Base-by-base conservation (phyloP, 1,140 invertebrate species). In the Papilio polyxenes region DNA sequence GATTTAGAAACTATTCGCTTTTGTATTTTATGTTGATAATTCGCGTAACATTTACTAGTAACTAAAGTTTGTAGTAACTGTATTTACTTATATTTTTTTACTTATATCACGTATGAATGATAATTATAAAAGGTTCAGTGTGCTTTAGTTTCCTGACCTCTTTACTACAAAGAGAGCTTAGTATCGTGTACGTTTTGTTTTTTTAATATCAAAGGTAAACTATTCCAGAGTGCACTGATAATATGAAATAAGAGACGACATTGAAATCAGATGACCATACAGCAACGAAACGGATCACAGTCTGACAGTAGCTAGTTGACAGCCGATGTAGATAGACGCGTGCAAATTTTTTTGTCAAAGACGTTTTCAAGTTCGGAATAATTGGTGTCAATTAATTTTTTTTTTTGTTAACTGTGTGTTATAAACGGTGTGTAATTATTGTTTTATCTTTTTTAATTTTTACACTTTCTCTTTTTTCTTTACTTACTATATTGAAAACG, bases 191-290 rank as follows among this genome's bases (percentile, higher is more conserved):
- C 15, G 31, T 1, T 20, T 62, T 31, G 23, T 23, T 72, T 31
- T 15, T 20, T 72, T 13, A 4, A 37, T 59, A 59, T 40, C 15
- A 75, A 48, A 75, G 17, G 15, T 44, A 75, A 49, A 75, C 11
- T 23, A 48, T 23, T 20, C 10, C 75, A 11, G 11, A 23, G 49
- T 20, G 23, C 75, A 23, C 17, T 23, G 75, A 49, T 75, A 49
- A 49, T 20, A 48, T 53, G 49, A 51, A 77, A 77, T 77, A 23
- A 76, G 40, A 48, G n/a, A 17, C 75, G 75, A 77, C 75, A 77
- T 77, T 77, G 75, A 77, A 77, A 77, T 9, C 20, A 15, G 49
- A 17, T 77, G 75, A 53, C 75, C 75, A 44, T 44, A 44, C 1
- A 44, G 23, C 48, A 51, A 53, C 75, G 23, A 53, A 53, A 77